Conservation (phyloP, 2,888 invertebrate species). For the Alcis repandata region DNA sequence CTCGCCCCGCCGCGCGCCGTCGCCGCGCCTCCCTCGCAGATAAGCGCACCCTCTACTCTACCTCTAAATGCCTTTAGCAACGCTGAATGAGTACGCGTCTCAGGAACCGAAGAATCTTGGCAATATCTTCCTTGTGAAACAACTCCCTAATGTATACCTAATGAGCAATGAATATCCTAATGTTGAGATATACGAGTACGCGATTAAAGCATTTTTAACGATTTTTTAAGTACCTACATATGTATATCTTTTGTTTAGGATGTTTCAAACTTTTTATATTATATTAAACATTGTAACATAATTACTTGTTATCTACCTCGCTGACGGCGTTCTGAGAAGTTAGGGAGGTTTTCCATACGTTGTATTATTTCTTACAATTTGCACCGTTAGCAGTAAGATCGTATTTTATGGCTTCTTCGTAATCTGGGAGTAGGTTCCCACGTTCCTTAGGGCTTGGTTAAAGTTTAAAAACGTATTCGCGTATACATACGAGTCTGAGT, state of each 20-base stretch:
- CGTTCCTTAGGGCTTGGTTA: conserved; percentile 47
- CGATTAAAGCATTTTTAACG: conserved; percentile 35
- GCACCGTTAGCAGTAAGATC: conserved; percentile 27
- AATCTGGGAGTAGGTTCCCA: conserved; percentile 48
- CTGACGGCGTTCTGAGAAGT: neutral
- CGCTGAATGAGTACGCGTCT: conserved; percentile 65
- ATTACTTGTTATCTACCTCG: no score
- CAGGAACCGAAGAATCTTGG: conserved; percentile 64
- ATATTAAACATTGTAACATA: no score
- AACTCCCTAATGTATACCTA: conserved; percentile 60
- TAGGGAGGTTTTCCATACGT: neutral
- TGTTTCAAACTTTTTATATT: neutral
- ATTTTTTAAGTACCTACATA: no score
- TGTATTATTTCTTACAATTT: conserved; percentile 17
- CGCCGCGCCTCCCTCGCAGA: conserved; percentile 58
- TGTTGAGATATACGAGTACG: conserved; percentile 48
- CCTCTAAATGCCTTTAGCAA: conserved; percentile 73
- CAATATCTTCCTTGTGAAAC: conserved; percentile 63
- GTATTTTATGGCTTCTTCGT: conserved; percentile 45
- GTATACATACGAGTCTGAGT: conserved; percentile 55
- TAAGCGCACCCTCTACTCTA: conserved; percentile 72
- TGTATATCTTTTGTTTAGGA: no score
- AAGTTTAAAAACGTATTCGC: conserved; percentile 61
- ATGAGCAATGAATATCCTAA: conserved; percentile 64
- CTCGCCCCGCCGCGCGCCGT: conserved; percentile 50